Evolutionary conservation across 2,797 vertebrate genomes (phyloP), one percentile per base, ranked within the genome.

Genomic region (Macroramphosus scolopax): DNA sequence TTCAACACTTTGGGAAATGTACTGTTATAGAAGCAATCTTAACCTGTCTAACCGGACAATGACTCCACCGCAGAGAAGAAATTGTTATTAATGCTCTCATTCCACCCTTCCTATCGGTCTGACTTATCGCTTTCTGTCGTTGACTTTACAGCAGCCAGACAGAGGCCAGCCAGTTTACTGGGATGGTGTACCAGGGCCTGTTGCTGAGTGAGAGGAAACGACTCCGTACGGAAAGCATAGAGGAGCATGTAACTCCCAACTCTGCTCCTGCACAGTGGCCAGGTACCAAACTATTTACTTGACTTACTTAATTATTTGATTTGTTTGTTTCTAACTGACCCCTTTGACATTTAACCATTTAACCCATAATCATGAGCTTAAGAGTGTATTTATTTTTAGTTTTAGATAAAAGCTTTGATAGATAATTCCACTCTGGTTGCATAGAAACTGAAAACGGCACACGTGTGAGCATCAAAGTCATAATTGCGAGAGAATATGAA

Each of bases 151-250:
- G 92, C 87, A 94, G 89, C 86, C 96, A 97, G 71, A 75, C 93
- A 1, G 95, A 96, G 75, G 86, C 94, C 17, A 98, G 91, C 86
- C 95, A 97, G 87, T 93, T 96, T 66, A 98, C 95, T 17, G 96
- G 95, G 57, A 98, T 98, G 94, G 94, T 95, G 64, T 99, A 99
- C 77, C 96, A 98, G 85, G 96, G 96, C 15, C 90, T 99, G 63
- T 80, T 99, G 53, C 82, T 99, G 58, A 98, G 96, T 15, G 96
- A 97, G 41, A 91, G 96, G 10, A 91, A 95, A 44, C 89, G 96
- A 32, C 87, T 98, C 3, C 92, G 96, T 48, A 99, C 96, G 1
- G 97, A 99, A 78, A 99, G 97, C 63, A 96, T 99, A 0, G 97
- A 98, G 79, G 97, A 99, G 49, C 96, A 98, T 0, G 91, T 91